These are phyloP conservation scores for Myotis yumanensis DNA, from an alignment of 2,113 vertebrate genomes.

Conservation along the genomic window DNA sequence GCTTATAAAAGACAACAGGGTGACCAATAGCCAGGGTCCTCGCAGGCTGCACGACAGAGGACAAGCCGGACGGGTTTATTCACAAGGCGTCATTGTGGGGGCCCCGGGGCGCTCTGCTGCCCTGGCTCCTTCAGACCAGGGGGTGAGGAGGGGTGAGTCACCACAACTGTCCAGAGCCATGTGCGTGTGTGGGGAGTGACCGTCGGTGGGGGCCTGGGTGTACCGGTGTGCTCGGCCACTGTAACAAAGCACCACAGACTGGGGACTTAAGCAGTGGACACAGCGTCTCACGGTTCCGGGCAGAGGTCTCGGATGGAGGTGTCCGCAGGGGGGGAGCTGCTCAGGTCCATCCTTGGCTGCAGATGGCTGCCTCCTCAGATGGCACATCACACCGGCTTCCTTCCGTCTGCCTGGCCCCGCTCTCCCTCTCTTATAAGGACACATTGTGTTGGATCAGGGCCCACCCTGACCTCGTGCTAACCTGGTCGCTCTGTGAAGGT, in stretches of 20 bases:
- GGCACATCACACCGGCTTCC: not conserved
- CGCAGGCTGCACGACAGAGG: accelerated
- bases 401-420: not conserved
- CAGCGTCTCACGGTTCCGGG: accelerated
- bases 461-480: accelerated
- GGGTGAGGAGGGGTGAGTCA: not conserved
- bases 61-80: accelerated
- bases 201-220: accelerated
- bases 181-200: not conserved
- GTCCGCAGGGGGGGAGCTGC: not conserved
- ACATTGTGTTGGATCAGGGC: accelerated
- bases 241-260: not conserved
- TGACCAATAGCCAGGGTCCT: no score
- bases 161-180: not conserved
- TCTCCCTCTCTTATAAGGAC: not conserved
- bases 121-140: not conserved
- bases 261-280: not conserved
- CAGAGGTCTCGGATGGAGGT: not conserved
- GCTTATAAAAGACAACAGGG: not conserved
- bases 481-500: not conserved
- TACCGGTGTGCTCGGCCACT: accelerated
- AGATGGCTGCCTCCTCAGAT: accelerated
- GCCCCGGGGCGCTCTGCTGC: accelerated
- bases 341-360: not conserved
- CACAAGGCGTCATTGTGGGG: not conserved